Evolutionary conservation across 2,797 vertebrate genomes (phyloP), one percentile per base, ranked within the genome.

Genomic region (Sphaeramia orbicularis): DNA sequence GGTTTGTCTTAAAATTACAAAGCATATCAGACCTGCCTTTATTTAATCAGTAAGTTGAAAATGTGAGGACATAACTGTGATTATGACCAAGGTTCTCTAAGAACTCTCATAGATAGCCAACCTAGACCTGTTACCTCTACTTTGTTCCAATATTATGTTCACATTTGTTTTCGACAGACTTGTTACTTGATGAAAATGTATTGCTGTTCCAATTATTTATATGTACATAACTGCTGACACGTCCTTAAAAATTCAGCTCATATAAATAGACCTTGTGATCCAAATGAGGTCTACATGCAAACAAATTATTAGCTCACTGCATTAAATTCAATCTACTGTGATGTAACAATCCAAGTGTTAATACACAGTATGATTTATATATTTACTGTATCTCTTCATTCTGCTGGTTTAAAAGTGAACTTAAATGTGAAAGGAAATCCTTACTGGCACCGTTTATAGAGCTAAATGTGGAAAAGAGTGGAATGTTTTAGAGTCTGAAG

Each of bases 401-500:
- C 24, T 70, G 49, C 56, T 77, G 47, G 60, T 68, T 80, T 78
- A 10, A 69, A 74, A 35, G 71, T 18, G 18, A 16, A 49, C 54
- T 64, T 40, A 56, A 60, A 62, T 16, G 35, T 14, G 40, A 68
- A 43, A 64, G 14, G 27, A 58, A 30, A 63, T 70, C 10, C 43
- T 70, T 49, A 75, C 59, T 76, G 68, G 74, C 71, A 73, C 73
- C 14, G 1, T 54, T 59, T 19, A 42, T 21, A 45, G 54, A 24
- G 57, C 47, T 51, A 24, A 63, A 43, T 54, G 32, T 59, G 30
- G 32, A 35, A 78, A 69, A 73, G 16, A 51, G 56, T 65, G 84
- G 78, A 89, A 90, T 86, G 74, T 88, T 71, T 75, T 7, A 75
- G 51, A 66, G 8, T 45, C 24, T 37, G 18, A 49, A 18, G 56